Evolutionary conservation across 2,797 vertebrate species (phyloP), one percentile per base, ranked within the genome.

Genomic region (Thalassophryne amazonica): DNA sequence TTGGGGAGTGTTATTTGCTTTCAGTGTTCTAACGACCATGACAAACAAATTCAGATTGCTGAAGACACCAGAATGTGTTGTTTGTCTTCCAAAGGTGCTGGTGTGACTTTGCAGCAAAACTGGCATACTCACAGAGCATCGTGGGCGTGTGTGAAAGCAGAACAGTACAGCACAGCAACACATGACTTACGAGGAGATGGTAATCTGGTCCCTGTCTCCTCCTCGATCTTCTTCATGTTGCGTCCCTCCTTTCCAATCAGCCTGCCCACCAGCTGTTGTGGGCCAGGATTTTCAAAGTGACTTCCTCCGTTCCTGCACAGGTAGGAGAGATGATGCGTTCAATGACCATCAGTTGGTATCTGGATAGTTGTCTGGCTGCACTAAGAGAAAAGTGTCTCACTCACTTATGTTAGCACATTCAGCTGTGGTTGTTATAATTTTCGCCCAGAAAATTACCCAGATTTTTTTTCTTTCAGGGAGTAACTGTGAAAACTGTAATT

Each of bases 171-270:
- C 2, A 25, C 12, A 6, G 0, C 23, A 22, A 13, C 17, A 3
- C n/a, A 17, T 2, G 17, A 82, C 92, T 93, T 82, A 98, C 96
- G 95, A 91, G 72, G 96, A 98, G 85, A 98, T 97, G 60, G 93
- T 96, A 81, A 98, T 96, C 88, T 98, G 41, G 94, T 95, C 86
- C 93, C 95, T 0, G 96, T 95, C 62, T 98, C 95, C 69, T 97
- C 94, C 78, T 98, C 96, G 0, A 98, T 98, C 89, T 96, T 98
- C 89, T 98, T 98, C 84, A 98, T 90, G 85, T 98, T 98, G 74
- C 94, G 93, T 41, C 96, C 96, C 73, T 98, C 95, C 84, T 98
- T 98, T 55, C 96, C 96, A 24, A 98, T 98, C 78, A 98, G 86
- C 70, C 96, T 91, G 50, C 96, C 96, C 64, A 98, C 93, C 20